Base-by-base conservation (phyloP, 2,113 vertebrate species). In the Macrotus californicus region DNA sequence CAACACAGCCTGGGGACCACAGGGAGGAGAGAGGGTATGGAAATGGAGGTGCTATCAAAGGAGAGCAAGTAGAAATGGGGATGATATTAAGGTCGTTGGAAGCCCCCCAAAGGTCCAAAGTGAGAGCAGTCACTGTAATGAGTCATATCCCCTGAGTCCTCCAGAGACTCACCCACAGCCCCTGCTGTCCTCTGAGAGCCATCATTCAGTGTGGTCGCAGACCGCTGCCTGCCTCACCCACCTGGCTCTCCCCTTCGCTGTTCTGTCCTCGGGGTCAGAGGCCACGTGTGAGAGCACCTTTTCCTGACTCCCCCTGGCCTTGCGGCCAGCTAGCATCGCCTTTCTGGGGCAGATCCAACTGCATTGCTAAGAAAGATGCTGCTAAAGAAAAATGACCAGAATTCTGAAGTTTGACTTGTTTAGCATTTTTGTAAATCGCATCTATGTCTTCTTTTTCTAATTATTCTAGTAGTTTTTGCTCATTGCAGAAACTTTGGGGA, bases 301-400 rank as follows among this genome's bases (percentile, higher is more conserved):
- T 59, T 12, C 46, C 3, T 34, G 77, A 41, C 34, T 0, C 12
- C 31, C 7, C 0, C 3, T 0, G 4, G 22, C 34, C 2, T 6
- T 15, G 21, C 21, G 41, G 61, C 16, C 36, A 36, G 7, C 36
- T 31, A 36, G 11, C 34, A 36, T 86, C 34, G 43, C 69, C 36
- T 93, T 82, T 76, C 0, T 0, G 61, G 54, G 36, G 21, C 12
- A 67, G 80, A 54, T 36, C 56, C 64, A 87, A 24, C 29, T 31
- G 6, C 13, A 24, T 12, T 46, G 73, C 54, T 24, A 76, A 64
- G 36, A 91, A 84, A 76, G 80, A 83, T 54, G 36, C 24, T 48
- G 13, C n/a, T 6, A 10, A 89, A 41, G 64, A 81, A 56, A 82
- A 93, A 73, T 41, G 22, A 61, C 22, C 41, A 34, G 7, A 24